phyloP scores from a whole-genome alignment of 2,113 vertebrate genomes.

The Galeopterus variegatus region DNA sequence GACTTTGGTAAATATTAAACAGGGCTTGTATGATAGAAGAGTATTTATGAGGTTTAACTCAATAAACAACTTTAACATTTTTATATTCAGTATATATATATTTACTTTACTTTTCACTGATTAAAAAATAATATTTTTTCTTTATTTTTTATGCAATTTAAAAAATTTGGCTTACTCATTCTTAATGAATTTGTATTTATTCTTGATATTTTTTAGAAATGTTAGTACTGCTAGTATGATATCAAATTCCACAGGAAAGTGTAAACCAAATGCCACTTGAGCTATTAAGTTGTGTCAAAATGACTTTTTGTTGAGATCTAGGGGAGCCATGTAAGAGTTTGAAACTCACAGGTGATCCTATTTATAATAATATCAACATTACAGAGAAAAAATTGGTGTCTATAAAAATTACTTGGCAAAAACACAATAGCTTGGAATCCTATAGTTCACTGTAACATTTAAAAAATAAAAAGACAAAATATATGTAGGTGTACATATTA shows the following conservation, averaged over 20 bases:
- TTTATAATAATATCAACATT: conserved; percentile 22
- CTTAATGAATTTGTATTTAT: conserved; percentile 49
- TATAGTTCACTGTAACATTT: background rate
- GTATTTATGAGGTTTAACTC: background rate
- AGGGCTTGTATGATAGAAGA: background rate
- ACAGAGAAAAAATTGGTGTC: background rate
- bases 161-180: conserved; percentile 50
- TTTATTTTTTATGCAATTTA: background rate
- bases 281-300: conserved; percentile 70
- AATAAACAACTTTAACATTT: background rate
- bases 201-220: conserved; percentile 71
- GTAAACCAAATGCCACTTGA: conserved; percentile 74
- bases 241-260: conserved; percentile 73
- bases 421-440: background rate
- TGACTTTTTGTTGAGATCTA: background rate
- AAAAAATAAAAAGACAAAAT: background rate
- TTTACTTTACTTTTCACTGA: background rate
- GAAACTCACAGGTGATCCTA: conserved; percentile 17
- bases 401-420: background rate
- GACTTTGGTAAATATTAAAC: background rate
- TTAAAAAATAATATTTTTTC: background rate
- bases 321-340: background rate
- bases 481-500: background rate
- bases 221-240: conserved; percentile 44
- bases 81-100: background rate